These are phyloP conservation scores for Chitala chitala DNA, from an alignment of 2,113 vertebrate genomes.

Conservation along the genomic window DNA sequence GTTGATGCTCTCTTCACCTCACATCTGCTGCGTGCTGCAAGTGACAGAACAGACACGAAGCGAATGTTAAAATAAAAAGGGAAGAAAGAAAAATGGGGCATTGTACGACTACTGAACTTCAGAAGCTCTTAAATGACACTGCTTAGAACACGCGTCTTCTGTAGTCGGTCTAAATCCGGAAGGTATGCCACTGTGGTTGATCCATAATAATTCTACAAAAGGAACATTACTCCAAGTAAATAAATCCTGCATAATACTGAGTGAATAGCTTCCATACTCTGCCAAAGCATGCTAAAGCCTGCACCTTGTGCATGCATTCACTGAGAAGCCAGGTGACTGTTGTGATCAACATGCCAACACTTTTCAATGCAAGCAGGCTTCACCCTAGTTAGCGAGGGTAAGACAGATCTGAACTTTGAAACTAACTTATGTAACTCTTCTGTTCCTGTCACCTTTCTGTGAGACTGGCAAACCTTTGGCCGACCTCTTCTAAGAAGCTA, in stretches of 20 bases:
- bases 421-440: neutral
- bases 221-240: neutral
- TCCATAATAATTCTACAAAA: neutral
- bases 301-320: neutral
- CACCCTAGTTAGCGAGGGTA: slow-evolving; percentile 4
- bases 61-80: neutral
- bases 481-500: neutral
- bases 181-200: neutral
- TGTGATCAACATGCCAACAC: neutral
- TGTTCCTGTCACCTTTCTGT: neutral
- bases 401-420: neutral
- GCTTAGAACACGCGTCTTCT: too few species aligned
- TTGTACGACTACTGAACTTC: too few species aligned
- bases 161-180: neutral
- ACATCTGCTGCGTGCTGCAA: neutral
- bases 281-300: neutral
- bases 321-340: too few species aligned
- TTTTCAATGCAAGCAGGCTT: slow-evolving; percentile 9
- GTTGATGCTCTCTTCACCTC: neutral
- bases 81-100: too few species aligned
- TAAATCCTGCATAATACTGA: neutral
- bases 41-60: neutral
- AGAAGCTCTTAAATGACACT: too few species aligned
- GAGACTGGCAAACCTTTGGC: neutral
- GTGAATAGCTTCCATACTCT: neutral